Percentiles rank a stretch among this genome's conserved stretches.
phyloP scores from a whole-genome alignment of 2,113 vertebrate species.

The Pseudopodoces humilis region DNA sequence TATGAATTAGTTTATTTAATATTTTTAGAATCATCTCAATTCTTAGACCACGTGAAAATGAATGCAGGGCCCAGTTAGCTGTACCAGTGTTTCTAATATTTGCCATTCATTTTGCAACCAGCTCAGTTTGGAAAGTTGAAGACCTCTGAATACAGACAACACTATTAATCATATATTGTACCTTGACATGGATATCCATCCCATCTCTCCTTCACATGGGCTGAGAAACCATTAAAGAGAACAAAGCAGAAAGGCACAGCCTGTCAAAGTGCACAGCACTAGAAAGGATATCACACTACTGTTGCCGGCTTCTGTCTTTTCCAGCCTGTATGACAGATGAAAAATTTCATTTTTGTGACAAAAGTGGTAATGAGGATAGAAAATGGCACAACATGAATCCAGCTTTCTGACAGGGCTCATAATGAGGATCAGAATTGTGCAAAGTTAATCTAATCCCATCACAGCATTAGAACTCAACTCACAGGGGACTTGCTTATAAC shows the following conservation, averaged over 20 bases:
- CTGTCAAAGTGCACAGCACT: slow-evolving; percentile 16
- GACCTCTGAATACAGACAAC: neutral
- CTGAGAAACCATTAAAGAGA: slow-evolving; percentile 28
- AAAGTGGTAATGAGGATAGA: slow-evolving; percentile 9
- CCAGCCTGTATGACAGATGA: slow-evolving; percentile 31
- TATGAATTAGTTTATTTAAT: neutral
- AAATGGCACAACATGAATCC: slow-evolving; percentile 40
- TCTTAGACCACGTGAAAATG: neutral
- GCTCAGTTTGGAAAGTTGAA: neutral
- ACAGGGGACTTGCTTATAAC: neutral
- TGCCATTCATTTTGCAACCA: neutral
- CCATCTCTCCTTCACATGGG: neutral
- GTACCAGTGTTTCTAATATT: neutral
- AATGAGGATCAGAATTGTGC: slow-evolving; percentile 10
- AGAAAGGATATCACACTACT: slow-evolving; percentile 5
- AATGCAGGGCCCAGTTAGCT: neutral
- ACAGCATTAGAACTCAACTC: neutral
- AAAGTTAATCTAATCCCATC: neutral
- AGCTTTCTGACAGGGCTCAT: slow-evolving; percentile 11
- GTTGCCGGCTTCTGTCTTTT: slow-evolving; percentile 24
- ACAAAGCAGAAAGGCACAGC: slow-evolving; percentile 12
- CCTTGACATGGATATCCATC: neutral
- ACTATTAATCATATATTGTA: neutral
- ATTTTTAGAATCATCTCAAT: neutral
- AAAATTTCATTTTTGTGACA: slow-evolving; percentile 45